Conservation (phyloP, 2,888 invertebrate genomes). For the Hemaris fuciformis region DNA sequence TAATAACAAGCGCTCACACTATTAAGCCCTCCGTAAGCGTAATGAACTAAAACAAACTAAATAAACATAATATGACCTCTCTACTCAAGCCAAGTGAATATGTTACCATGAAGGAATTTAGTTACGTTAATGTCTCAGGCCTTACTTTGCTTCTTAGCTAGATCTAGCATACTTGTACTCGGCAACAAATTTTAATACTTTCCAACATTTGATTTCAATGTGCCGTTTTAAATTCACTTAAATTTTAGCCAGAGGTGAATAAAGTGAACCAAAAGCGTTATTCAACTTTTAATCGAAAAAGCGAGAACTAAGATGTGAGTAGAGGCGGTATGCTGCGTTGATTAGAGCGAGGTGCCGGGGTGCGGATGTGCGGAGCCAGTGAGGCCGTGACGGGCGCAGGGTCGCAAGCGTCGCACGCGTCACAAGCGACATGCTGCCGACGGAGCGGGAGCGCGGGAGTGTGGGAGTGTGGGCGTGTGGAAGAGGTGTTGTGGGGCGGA, state of each 20-base stretch:
- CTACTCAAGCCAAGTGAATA: constrained; percentile 64
- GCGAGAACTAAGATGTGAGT: constrained; percentile 38
- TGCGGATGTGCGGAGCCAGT: too few relatives aligned
- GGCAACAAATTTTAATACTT: not conserved
- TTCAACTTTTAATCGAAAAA: not conserved
- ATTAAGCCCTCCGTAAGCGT: constrained; percentile 60
- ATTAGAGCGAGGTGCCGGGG: constrained; percentile 53
- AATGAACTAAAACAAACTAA: constrained; percentile 54
- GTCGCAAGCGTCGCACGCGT: constrained; percentile 25
- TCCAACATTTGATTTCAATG: not conserved
- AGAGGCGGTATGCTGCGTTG: constrained; percentile 57
- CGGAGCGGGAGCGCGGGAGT: constrained; percentile 18
- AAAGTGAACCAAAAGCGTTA: not conserved
- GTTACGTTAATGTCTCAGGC: constrained; percentile 13
- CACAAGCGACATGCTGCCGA: constrained; percentile 46
- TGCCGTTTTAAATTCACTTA: not conserved
- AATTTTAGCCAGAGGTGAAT: constrained; percentile 4
- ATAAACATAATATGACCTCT: constrained; percentile 23
- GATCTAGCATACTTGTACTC: not conserved
- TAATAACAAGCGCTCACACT: constrained; percentile 57
- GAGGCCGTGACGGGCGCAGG: constrained; percentile 18
- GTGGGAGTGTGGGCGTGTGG: constrained; percentile 19
- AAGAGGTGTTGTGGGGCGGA: constrained; percentile 21
- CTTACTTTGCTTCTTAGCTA: not conserved
- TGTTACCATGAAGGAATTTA: constrained; percentile 57